phyloP scores from a whole-genome alignment of 53 echinoderm and acorn worm species.

The Crossaster papposus region DNA sequence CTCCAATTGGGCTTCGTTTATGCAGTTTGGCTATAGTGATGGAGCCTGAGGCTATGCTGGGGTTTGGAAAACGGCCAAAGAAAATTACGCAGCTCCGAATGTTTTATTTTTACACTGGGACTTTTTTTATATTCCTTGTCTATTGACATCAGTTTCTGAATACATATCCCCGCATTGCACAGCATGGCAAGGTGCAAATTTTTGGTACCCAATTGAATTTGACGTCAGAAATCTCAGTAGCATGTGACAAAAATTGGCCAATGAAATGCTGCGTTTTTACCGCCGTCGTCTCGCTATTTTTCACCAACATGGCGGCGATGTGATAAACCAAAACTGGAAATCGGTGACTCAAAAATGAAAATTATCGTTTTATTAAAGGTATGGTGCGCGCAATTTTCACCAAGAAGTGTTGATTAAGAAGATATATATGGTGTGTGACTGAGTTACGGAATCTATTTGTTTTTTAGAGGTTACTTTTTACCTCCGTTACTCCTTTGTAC shows the following conservation, averaged over 20 bases:
- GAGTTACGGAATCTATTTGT: neutral
- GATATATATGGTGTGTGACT: neutral
- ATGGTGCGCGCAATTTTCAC: neutral
- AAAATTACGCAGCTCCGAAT: neutral
- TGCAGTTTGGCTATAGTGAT: no score
- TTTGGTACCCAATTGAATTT: conserved; percentile 74
- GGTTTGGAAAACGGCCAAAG: no score
- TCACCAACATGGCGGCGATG: conserved; percentile 56
- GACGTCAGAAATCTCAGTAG: conserved; percentile 70
- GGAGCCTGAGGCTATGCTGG: no score
- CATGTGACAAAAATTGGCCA: conserved; percentile 70
- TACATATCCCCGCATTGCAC: no score
- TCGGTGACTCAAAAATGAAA: neutral
- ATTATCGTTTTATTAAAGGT: neutral
- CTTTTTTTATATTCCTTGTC: neutral
- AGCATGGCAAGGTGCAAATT: no score
- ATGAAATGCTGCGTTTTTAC: conserved; percentile 67
- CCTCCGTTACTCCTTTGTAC: neutral
- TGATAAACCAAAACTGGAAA: neutral
- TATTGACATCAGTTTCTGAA: neutral
- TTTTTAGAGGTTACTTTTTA: neutral
- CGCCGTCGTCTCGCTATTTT: conserved; percentile 59
- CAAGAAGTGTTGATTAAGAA: neutral
- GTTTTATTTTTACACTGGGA: no score
- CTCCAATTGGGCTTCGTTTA: no score